These are phyloP conservation scores for Aplocera efformata DNA, from an alignment of 2,888 invertebrate species.

Conservation along the genomic window DNA sequence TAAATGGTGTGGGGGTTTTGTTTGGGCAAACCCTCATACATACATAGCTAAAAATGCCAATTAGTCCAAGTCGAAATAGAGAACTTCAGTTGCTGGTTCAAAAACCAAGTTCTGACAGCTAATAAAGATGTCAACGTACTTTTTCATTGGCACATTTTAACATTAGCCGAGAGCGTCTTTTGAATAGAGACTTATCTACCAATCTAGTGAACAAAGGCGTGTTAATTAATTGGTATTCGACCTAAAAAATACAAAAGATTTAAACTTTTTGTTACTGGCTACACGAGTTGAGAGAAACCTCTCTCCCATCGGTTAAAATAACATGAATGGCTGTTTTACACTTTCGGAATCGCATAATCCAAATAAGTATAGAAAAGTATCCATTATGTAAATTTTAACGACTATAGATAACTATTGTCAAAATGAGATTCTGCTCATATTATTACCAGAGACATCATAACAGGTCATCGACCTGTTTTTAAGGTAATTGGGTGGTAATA, in stretches of 20 bases:
- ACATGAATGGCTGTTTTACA: neutral
- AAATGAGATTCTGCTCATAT: neutral
- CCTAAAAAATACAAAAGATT: neutral
- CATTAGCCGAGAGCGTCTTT: neutral
- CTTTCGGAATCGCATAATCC: neutral
- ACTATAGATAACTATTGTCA: neutral
- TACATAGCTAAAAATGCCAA: too few relatives aligned
- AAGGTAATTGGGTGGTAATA: too few relatives aligned
- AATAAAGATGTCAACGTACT: too few relatives aligned
- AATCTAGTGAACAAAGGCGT: neutral
- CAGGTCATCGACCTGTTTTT: too few relatives aligned
- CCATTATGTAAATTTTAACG: neutral
- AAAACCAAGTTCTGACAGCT: too few relatives aligned
- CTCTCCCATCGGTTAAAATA: too few relatives aligned
- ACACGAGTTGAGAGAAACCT: slow-evolving; percentile 2
- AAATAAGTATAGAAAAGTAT: neutral
- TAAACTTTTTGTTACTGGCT: slow-evolving; percentile 4
- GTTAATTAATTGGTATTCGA: slow-evolving; percentile 15
- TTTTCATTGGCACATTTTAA: neutral
- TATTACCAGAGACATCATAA: neutral
- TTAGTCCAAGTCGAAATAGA: too few relatives aligned
- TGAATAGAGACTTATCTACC: neutral
- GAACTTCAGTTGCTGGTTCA: neutral
- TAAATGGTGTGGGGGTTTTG: too few relatives aligned
- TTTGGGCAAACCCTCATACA: too few relatives aligned